These are phyloP conservation scores for Tinamus guttatus DNA, from an alignment of 2,113 vertebrate genomes.

Conservation along the genomic window DNA sequence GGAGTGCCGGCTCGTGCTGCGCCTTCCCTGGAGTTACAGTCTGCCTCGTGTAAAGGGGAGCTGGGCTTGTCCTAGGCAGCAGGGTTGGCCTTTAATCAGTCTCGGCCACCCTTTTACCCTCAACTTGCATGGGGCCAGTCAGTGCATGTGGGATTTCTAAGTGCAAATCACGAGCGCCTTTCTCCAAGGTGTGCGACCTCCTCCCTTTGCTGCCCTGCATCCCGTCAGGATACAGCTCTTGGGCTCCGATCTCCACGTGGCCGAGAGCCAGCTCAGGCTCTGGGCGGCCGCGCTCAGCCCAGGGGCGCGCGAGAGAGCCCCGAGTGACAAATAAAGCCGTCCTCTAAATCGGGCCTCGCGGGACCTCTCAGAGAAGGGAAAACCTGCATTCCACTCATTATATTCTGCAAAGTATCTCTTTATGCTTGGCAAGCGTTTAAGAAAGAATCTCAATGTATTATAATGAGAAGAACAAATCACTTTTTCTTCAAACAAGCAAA, in stretches of 20 bases:
- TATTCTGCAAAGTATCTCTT: background rate
- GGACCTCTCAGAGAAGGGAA: background rate
- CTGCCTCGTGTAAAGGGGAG: background rate
- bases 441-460: background rate
- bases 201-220: background rate
- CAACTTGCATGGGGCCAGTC: background rate
- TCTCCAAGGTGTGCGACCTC: background rate
- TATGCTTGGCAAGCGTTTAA: background rate
- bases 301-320: background rate
- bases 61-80: background rate
- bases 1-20: rapidly evolving
- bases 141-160: background rate
- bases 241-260: background rate
- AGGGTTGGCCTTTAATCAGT: background rate
- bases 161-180: background rate
- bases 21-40: background rate
- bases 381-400: background rate
- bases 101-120: background rate
- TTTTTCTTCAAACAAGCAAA: background rate
- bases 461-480: background rate
- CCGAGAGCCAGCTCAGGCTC: too few relatives aligned
- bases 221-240: rapidly evolving
- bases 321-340: slow-evolving; percentile 11
- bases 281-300: too few relatives aligned
- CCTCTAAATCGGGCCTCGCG: slow-evolving; percentile 12